These are phyloP conservation scores for Nomada fabriciana DNA, from an alignment of 2,888 invertebrate species.

Conservation along the genomic window DNA sequence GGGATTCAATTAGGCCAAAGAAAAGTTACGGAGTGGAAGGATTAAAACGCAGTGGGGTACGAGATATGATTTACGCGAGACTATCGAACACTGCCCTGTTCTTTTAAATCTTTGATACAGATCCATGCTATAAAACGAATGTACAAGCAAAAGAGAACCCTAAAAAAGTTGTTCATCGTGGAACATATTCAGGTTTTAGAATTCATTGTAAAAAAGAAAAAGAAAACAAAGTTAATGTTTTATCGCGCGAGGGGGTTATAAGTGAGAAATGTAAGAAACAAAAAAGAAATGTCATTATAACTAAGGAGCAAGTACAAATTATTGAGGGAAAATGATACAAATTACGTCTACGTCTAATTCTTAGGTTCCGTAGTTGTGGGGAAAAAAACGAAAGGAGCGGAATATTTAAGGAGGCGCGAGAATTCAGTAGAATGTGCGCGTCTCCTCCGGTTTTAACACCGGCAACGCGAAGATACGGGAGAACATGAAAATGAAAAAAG, in stretches of 20 bases:
- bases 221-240: constrained; percentile 72
- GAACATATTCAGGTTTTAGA: constrained; percentile 82
- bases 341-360: constrained; percentile 79
- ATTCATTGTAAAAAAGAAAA: constrained; percentile 75
- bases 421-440: constrained; percentile 34
- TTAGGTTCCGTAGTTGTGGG: constrained; percentile 78
- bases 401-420: constrained; percentile 55
- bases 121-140: constrained; percentile 69
- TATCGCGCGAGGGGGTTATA: constrained; percentile 60
- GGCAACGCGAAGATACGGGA: constrained; percentile 22
- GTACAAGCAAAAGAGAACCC: constrained; percentile 72
- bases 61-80: constrained; percentile 44
- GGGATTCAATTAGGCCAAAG: constrained; percentile 55
- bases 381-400: constrained; percentile 24
- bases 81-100: constrained; percentile 73
- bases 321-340: constrained; percentile 74
- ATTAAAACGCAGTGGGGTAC: not conserved
- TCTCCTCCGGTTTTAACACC: constrained; percentile 60
- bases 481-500: constrained; percentile 20
- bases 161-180: constrained; percentile 78
- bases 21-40: constrained; percentile 25
- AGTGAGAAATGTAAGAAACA: constrained; percentile 62
- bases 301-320: constrained; percentile 84
- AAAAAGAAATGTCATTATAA: constrained; percentile 82
- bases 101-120: constrained; percentile 66